These are phyloP conservation scores for Candoia aspera DNA, from an alignment of 2,113 vertebrate species.

Conservation along the genomic window DNA sequence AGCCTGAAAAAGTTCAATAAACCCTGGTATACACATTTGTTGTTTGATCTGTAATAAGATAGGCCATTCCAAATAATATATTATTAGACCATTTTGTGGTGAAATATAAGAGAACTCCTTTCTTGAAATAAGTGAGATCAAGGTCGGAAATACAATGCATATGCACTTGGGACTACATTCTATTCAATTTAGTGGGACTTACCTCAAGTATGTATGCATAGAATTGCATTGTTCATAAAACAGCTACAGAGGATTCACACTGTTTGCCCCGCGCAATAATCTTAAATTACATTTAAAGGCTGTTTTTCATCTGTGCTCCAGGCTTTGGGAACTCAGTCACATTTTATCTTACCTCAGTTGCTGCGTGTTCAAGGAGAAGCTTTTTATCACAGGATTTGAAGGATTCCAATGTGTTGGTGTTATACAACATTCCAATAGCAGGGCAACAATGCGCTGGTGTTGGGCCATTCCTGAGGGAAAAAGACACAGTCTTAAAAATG, in stretches of 20 bases:
- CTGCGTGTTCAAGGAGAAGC: conserved; percentile 87
- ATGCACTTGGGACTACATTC: not conserved
- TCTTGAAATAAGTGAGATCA: not conserved
- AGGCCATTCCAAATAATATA: not conserved
- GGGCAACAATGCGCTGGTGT: conserved; percentile 89
- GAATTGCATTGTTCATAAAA: not conserved
- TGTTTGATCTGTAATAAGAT: not conserved
- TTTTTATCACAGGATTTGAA: conserved; percentile 95
- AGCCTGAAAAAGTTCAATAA: not conserved
- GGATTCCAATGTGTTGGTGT: conserved; percentile 94
- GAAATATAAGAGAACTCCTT: not conserved
- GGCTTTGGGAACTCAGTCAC: not conserved
- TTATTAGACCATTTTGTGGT: not conserved
- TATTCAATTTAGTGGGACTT: not conserved
- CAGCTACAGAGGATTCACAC: not conserved
- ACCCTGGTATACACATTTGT: not conserved
- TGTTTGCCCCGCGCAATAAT: not conserved
- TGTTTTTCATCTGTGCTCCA: not conserved
- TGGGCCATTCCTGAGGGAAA: conserved; percentile 75
- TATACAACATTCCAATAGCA: conserved; percentile 84
- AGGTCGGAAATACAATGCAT: not conserved
- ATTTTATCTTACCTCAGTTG: conserved; percentile 80
- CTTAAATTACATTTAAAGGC: not conserved
- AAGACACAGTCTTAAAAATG: conserved; percentile 10
- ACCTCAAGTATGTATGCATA: not conserved